Percentiles rank a stretch among this genome's conserved stretches.
phyloP scores from a whole-genome alignment of 2,113 vertebrate genomes.

The Oceanites oceanicus region DNA sequence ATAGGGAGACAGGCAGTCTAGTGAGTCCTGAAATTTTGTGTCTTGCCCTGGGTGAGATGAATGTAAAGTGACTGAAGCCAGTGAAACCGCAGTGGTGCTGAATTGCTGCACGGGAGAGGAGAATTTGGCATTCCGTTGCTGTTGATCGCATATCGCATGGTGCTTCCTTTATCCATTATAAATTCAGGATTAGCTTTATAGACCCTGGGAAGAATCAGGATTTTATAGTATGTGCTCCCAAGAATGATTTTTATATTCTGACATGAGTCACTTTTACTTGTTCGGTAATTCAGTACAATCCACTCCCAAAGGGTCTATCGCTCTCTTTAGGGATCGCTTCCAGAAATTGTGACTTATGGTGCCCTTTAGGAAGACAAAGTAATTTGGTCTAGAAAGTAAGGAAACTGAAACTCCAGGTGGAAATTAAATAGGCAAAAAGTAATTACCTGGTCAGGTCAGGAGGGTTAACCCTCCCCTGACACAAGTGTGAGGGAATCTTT shows the following conservation, averaged over 20 bases:
- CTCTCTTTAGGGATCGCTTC: neutral
- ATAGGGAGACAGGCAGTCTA: neutral
- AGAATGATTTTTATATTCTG: neutral
- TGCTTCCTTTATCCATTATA: neutral
- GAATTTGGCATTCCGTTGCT: neutral
- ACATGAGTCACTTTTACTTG: neutral
- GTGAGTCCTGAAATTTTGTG: neutral
- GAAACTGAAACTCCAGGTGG: constrained; percentile 37
- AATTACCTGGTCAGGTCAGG: constrained; percentile 46
- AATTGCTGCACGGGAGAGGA: neutral
- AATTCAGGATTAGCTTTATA: neutral
- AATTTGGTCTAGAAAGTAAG: constrained; percentile 9
- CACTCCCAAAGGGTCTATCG: neutral
- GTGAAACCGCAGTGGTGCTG: neutral
- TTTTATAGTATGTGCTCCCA: neutral
- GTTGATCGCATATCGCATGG: neutral
- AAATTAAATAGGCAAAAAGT: constrained; percentile 44
- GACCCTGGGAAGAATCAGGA: neutral
- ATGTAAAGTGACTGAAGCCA: neutral
- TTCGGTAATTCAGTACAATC: neutral
- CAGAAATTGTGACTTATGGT: neutral
- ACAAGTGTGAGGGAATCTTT: constrained; percentile 18
- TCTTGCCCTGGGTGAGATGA: neutral
- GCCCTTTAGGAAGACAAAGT: neutral
- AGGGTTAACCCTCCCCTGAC: constrained; percentile 12